These are phyloP conservation scores for Coregonus ussuriensis DNA, from an alignment of 2,797 vertebrate species.

Conservation along the genomic window DNA sequence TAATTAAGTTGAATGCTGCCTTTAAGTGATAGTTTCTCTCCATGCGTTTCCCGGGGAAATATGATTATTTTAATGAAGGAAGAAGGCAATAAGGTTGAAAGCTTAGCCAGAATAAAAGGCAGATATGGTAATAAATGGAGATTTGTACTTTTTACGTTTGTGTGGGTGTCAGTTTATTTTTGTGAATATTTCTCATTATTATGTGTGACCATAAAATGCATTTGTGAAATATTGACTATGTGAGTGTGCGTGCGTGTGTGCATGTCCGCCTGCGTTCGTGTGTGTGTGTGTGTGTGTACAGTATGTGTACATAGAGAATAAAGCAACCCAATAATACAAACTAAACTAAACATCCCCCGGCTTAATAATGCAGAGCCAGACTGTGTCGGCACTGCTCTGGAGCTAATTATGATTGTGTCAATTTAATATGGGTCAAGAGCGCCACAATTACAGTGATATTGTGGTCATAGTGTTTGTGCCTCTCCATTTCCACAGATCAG, in stretches of 20 bases:
- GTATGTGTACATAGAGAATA: background rate
- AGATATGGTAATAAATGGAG: constrained; percentile 32
- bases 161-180: constrained; percentile 13
- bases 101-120: constrained; percentile 16
- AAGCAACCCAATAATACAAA: background rate
- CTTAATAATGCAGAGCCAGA: constrained; percentile 8
- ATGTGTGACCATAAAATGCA: background rate
- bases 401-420: constrained; percentile 8
- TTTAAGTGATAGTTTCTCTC: constrained; percentile 24
- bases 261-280: background rate
- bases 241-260: constrained; percentile 1
- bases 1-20: constrained; percentile 31
- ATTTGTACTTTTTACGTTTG: constrained; percentile 16
- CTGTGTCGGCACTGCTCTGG: background rate
- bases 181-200: background rate
- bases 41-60: constrained; percentile 15
- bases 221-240: background rate
- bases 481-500: constrained; percentile 3
- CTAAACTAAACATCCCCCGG: constrained; percentile 8
- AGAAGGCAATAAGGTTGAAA: constrained; percentile 13
- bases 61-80: constrained; percentile 8
- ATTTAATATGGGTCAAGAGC: constrained; percentile 20
- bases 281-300: background rate
- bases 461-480: constrained; percentile 6
- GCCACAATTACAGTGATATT: constrained; percentile 2